Conservation (phyloP, 2,888 invertebrate genomes). For the Drosophila fulvimacula region DNA sequence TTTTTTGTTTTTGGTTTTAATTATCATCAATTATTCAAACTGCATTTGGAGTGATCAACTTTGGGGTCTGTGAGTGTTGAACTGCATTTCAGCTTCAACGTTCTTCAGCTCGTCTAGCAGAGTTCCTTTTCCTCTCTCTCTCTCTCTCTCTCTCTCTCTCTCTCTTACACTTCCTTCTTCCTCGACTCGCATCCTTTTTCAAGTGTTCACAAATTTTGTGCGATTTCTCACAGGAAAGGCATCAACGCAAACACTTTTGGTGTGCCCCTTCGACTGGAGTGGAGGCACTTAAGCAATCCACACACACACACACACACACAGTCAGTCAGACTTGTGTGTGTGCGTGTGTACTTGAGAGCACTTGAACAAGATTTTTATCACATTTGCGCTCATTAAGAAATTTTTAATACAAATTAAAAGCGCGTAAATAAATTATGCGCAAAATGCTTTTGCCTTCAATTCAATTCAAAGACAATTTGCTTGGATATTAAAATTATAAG, state of each 20-base stretch:
- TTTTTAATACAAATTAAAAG: conserved; percentile 77
- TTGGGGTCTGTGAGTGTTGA: conserved; percentile 74
- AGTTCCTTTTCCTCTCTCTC: background rate
- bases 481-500: background rate
- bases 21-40: conserved; percentile 85
- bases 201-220: conserved; percentile 76
- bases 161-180: background rate
- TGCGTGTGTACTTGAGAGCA: conserved; percentile 41
- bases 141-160: background rate
- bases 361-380: conserved; percentile 67
- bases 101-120: background rate
- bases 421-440: conserved; percentile 73
- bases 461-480: conserved; percentile 18
- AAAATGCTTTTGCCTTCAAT: conserved; percentile 55
- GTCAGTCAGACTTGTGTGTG: conserved; percentile 11
- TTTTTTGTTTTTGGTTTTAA: conserved; percentile 70
- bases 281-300: conserved; percentile 56
- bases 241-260: conserved; percentile 84
- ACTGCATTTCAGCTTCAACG: conserved; percentile 26
- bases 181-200: conserved; percentile 1
- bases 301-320: conserved; percentile 32
- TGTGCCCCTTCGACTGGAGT: conserved; percentile 46
- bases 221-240: conserved; percentile 85
- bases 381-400: conserved; percentile 72
- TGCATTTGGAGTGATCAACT: conserved; percentile 84